phyloP scores from a whole-genome alignment of 2,797 vertebrate genomes.

The Pempheris klunzingeri region DNA sequence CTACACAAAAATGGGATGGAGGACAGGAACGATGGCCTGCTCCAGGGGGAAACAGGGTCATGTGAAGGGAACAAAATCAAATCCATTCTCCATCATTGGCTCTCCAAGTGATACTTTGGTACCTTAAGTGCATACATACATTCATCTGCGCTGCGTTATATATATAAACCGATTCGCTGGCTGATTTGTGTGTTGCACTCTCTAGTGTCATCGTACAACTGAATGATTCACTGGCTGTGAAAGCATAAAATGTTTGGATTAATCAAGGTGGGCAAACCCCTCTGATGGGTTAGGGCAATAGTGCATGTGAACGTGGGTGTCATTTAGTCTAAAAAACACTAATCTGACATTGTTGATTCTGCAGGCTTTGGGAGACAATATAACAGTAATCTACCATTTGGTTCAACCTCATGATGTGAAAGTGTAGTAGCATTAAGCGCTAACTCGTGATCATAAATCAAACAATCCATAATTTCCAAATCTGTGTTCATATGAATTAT shows the following conservation, averaged over 20 bases:
- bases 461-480: background rate
- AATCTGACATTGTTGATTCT: background rate
- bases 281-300: background rate
- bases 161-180: constrained; percentile 6
- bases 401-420: background rate
- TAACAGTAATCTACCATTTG: background rate
- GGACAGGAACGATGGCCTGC: constrained; percentile 35
- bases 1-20: constrained; percentile 20
- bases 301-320: background rate
- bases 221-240: background rate
- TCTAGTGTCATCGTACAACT: background rate
- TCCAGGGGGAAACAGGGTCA: constrained; percentile 29
- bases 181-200: constrained; percentile 2
- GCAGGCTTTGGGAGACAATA: background rate
- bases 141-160: constrained; percentile 14
- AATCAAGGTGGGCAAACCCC: too few species aligned
- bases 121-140: constrained; percentile 10
- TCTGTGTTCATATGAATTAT: constrained; percentile 2
- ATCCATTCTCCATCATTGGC: constrained; percentile 7
- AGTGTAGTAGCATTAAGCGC: background rate
- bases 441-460: background rate
- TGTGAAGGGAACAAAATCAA: constrained; percentile 34
- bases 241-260: background rate
- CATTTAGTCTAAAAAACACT: background rate
- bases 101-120: constrained; percentile 22